Evolutionary conservation across 2,113 vertebrate species (phyloP).

Genomic region (Anhinga anhinga): DNA sequence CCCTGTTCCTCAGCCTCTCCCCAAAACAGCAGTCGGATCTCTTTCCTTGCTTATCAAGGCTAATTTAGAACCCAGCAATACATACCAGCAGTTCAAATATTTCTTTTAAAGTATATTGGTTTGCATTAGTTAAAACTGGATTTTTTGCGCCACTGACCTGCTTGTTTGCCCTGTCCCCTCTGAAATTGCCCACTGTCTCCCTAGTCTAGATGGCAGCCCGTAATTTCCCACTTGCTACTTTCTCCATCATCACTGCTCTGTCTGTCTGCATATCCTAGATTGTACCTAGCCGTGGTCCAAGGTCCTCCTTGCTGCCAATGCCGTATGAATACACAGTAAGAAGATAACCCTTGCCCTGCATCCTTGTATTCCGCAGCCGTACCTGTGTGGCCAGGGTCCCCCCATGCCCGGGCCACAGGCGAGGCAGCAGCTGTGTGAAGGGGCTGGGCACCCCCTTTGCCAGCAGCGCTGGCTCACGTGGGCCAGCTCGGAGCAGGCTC

Average conservation of each 20-base stretch:
- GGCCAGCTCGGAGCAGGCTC: fast-evolving
- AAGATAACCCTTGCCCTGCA: not conserved
- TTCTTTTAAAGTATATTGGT: not conserved
- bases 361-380: not conserved
- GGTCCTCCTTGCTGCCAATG: not conserved
- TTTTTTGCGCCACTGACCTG: not conserved
- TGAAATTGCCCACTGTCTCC: not conserved
- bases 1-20: not conserved
- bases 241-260: not conserved
- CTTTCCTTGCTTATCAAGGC: not conserved
- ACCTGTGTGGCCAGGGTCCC: fast-evolving
- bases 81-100: not conserved
- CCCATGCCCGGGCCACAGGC: not conserved
- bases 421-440: not conserved
- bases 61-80: not conserved
- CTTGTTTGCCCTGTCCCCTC: not conserved
- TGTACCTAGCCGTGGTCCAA: not conserved
- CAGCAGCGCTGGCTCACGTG: fast-evolving
- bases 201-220: too few relatives aligned
- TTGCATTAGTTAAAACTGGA: not conserved
- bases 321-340: not conserved
- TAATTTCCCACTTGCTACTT: not conserved
- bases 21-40: not conserved
- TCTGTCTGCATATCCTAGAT: not conserved
- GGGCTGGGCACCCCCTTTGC: not conserved